Evolutionary conservation across 2,113 vertebrate species (phyloP), one percentile per base, ranked within the genome.

Genomic region (Numida meleagris): DNA sequence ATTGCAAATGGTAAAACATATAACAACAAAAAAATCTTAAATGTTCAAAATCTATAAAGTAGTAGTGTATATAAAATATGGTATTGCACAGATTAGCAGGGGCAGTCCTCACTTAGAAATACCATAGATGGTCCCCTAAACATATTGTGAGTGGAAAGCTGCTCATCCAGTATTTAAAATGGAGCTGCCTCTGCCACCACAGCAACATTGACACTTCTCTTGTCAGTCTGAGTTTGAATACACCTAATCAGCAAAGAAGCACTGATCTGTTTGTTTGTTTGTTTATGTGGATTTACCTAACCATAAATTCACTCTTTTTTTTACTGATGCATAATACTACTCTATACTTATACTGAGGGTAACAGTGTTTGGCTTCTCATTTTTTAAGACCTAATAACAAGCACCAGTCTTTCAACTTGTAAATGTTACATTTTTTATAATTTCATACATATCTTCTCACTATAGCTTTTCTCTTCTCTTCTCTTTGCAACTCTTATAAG

Each of bases 151-250:
- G 31, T 29, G 8, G 11, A 42, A 85, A 61, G 17, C 25, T 55
- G 8, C 27, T 62, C 59, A 46, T 6, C 3, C 11, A 11, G 2
- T 5, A 29, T 70, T 86, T 82, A 2, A 1, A 42, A 86, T 25
- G 12, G 9, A 42, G 20, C 45, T 46, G 15, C 14, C 36, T 4
- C 27, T 71, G 18, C 31, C 12, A 66, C 79, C 90, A 38, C 86
- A 94, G 67, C 19, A 87, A 57, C 38, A 78, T 70, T 65, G 43
- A 10, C 70, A 77, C 83, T 94, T 93, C 83, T 96, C 73, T 91
- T 94, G 73, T 21, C 11, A 3, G 17, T 72, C 70, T 84, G 43
- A 43, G 84, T 94, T 94, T 94, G 93, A 89, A 62, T 94, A 61
- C 79, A 77, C 73, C 74, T 83, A 86, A 86, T 95, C 6, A 9